Percentiles rank a stretch among this genome's conserved stretches.
These are phyloP conservation scores for Epirrhoe tristata DNA, from an alignment of 2,888 invertebrate species.

Conservation along the genomic window DNA sequence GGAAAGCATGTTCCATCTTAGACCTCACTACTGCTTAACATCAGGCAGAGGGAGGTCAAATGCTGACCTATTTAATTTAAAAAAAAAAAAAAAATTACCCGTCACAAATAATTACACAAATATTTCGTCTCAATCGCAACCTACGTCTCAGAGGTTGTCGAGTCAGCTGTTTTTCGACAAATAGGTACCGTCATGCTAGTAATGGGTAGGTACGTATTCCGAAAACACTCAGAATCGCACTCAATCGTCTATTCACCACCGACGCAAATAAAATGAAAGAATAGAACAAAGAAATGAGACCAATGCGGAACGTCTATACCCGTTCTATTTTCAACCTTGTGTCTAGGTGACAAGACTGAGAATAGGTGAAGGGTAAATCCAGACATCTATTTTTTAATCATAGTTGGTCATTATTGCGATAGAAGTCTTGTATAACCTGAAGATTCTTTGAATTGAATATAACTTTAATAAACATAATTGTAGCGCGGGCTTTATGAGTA, in stretches of 20 bases:
- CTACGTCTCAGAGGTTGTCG: too few relatives aligned
- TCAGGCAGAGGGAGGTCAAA: too few relatives aligned
- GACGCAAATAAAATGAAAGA: conserved; percentile 11
- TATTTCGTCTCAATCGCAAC: too few relatives aligned
- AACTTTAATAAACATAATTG: too few relatives aligned
- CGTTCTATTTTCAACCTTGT: conserved; percentile 5
- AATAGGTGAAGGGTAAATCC: background rate
- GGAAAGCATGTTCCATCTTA: too few relatives aligned
- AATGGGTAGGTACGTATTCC: conserved; percentile 3
- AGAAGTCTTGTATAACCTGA: background rate
- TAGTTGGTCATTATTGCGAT: conserved; percentile 9
- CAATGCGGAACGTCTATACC: conserved; percentile 2
- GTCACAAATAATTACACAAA: too few relatives aligned
- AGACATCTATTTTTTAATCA: conserved; percentile 11
- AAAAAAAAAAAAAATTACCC: too few relatives aligned
- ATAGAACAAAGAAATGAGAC: conserved; percentile 10
- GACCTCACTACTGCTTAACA: too few relatives aligned
- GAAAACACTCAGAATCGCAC: conserved; percentile 4
- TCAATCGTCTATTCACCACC: conserved; percentile 14
- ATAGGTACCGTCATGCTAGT: background rate
- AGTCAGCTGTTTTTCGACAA: too few relatives aligned
- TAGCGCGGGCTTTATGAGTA: too few relatives aligned
- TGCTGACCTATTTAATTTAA: too few relatives aligned
- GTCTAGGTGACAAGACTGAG: background rate
- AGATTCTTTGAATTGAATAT: background rate